A percentile compares a stretch with the other conserved stretches of the same genome.
Evolutionary conservation across 2,797 vertebrate genomes (phyloP).

Genomic region (Sebastes taczanowskii): DNA sequence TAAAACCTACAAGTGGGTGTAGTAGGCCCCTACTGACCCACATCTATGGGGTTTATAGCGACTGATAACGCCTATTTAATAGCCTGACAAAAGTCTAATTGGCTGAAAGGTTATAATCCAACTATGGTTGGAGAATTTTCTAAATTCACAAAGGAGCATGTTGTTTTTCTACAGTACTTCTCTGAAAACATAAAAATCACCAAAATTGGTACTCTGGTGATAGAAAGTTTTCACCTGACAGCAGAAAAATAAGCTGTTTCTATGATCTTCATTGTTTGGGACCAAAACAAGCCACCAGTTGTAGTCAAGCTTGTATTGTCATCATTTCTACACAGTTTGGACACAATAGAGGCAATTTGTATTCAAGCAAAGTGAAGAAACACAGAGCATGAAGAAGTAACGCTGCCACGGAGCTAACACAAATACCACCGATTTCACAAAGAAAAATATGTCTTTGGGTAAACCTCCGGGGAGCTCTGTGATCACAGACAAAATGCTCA

Average conservation of each 20-base stretch:
- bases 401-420: constrained; percentile 15
- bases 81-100: neutral
- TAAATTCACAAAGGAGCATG: neutral
- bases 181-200: neutral
- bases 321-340: constrained; percentile 6
- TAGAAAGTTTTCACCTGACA: neutral
- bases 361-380: constrained; percentile 16
- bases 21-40: neutral
- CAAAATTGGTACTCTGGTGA: neutral
- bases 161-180: neutral
- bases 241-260: neutral
- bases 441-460: constrained; percentile 37
- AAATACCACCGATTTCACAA: constrained; percentile 45
- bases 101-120: neutral
- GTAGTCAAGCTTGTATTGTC: neutral
- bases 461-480: constrained; percentile 50
- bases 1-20: neutral
- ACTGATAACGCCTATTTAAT: neutral
- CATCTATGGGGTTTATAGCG: neutral
- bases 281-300: neutral
- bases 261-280: neutral
- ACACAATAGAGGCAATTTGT: constrained; percentile 17
- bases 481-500: constrained; percentile 66
- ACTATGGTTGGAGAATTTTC: neutral
- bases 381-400: neutral